Evolutionary conservation across 2,797 vertebrate species (phyloP), one percentile per base, ranked within the genome.

Genomic region (Cirrhinus molitorella): DNA sequence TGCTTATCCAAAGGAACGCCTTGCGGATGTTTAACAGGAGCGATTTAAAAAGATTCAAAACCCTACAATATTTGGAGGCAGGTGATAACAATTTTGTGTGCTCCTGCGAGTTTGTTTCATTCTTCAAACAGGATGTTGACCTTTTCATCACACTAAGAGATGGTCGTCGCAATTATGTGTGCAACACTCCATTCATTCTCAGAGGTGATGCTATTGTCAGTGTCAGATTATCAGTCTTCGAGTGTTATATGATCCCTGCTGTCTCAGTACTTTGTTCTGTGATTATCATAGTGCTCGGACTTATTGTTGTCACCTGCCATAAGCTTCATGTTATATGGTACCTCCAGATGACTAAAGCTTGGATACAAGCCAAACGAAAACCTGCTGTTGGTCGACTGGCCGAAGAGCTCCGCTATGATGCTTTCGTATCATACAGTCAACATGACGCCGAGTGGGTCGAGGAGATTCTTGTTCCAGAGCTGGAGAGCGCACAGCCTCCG

Each of bases 381-480:
- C 85, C 89, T n/a, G 86, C 45, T 3, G 45, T 93, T 91, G 70
- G 85, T 71, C 85, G 87, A 72, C 61, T 83, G 34, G 1, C 83
- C 28, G 0, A 5, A 51, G 0, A 88, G 85, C 6, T 95, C 19
- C 87, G 87, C 84, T 96, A 94, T 0, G 94, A 96, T 0, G 96
- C 94, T 0, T 96, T 96, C 71, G 92, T 96, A 43, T 96, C 95
- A 4, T 96, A 96, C 91, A 96, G 95, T 1, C 93, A 96, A 84
- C 91, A 57, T 0, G 96, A 96, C 59, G 93, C 94, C 0, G 85
- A 93, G 31, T 97, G 96, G 96, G 96, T 96, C 68, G 95, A 97
- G 76, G 91, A 93, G 80, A 70, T 92, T 0, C 91, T 96, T 90
- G 94, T 96, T n/a, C 93, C 77, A 55, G 88, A 95, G 88, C 90